Base-by-base conservation (phyloP, 2,888 invertebrate species). In the Rotaria sp. region DNA sequence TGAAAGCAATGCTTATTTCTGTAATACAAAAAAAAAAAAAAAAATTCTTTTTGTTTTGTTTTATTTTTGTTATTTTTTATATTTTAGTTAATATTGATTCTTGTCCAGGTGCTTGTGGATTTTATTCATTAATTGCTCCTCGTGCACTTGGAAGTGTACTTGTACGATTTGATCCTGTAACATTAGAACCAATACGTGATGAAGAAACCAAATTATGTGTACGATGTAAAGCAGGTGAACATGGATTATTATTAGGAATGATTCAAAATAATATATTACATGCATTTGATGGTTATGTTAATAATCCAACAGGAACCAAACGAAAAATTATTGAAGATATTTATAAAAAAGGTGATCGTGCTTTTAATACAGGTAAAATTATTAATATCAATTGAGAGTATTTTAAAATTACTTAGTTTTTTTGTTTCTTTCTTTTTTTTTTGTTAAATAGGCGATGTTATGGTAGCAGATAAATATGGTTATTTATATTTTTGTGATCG, bases 201-300 rank as follows among this genome's bases (percentile, higher is more conserved):
- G 88, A 89, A 26, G 88, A 50, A 21, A 84, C 85, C 18, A 98
- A 98, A 35, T 92, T 98, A 21, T 98, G 98, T 91, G 93, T 95
- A 75, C 92, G 93, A 8, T 96, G 96, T 90, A 92, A 93, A 89
- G 94, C 95, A 30, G 94, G 95, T 89, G 97, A 98, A 91, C 95
- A 96, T 0, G 98, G 98, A n/a, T 97, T 96, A 84, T 95, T 98
- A 90, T 95, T 98, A 85, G 98, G 97, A 0, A 97, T 96, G 93
- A 98, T 98, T 88, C 93, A 95, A 45, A 94, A 94, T 26, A 48
- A 21, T 92, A 96, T 97, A 0, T 93, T 96, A 24, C 93, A 97
- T 84, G 95, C 95, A 88, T 98, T 96, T 92, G 94, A 97, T 88
- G 98, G 98, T 26, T 98, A 98, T 91, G 91, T 92, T 41, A 96